A percentile compares a stretch with the other conserved stretches of the same genome.
These are phyloP conservation scores for Microctonus brassicae DNA, from an alignment of 2,888 invertebrate species.

Conservation along the genomic window DNA sequence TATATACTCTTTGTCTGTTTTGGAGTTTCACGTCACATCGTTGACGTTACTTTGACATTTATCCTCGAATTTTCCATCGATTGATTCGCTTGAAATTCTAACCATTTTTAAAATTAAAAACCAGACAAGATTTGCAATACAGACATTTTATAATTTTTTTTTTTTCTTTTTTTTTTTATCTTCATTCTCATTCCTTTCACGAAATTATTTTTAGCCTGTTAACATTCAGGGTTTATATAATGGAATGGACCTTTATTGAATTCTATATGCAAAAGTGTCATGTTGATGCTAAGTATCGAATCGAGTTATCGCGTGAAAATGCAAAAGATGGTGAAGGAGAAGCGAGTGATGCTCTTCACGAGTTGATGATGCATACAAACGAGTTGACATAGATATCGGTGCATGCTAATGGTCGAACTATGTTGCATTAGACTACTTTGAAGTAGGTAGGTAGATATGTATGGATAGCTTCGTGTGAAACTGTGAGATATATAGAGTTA, in stretches of 20 bases:
- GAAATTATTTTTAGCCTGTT: no score
- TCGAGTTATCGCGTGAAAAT: constrained; percentile 9
- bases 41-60: not conserved
- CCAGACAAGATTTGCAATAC: not conserved
- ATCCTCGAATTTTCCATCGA: constrained; percentile 4
- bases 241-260: not conserved
- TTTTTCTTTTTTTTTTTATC: not conserved
- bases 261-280: constrained; percentile 25
- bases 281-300: constrained; percentile 6
- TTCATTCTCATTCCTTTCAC: not conserved
- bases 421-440: constrained; percentile 24
- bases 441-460: not conserved
- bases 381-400: constrained; percentile 16
- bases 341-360: not conserved
- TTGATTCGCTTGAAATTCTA: not conserved
- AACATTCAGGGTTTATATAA: no score
- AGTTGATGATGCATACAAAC: constrained; percentile 21
- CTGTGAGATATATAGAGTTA: no score
- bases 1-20: not conserved
- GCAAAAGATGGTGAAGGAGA: not conserved
- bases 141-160: no score
- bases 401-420: constrained; percentile 29
- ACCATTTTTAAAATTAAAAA: not conserved
- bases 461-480: not conserved
- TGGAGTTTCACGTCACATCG: not conserved